phyloP scores from a whole-genome alignment of 2,797 vertebrate genomes.

The Molossus alvarezi region DNA sequence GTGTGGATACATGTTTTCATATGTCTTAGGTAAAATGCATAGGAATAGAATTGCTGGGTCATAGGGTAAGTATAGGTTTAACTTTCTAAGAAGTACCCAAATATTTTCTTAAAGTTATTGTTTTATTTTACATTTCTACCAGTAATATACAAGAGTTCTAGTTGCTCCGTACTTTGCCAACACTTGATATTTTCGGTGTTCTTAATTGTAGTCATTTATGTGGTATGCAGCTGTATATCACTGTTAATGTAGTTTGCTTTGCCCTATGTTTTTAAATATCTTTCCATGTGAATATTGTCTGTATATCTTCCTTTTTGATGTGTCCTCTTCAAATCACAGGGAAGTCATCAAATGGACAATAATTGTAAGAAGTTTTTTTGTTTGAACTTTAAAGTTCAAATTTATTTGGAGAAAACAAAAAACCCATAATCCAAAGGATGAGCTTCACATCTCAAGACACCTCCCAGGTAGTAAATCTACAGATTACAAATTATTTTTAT shows the following conservation, averaged over 20 bases:
- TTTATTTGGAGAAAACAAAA: slow-evolving; percentile 90
- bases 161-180: neutral
- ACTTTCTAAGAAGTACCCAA: neutral
- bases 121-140: neutral
- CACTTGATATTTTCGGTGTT: neutral
- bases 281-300: neutral
- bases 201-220: neutral
- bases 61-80: neutral
- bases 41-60: neutral
- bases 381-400: slow-evolving; percentile 89
- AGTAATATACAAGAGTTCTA: neutral
- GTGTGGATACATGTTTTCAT: slow-evolving; percentile 11
- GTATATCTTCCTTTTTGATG: neutral
- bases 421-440: slow-evolving; percentile 84
- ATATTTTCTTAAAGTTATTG: neutral
- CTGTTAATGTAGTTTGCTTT: neutral
- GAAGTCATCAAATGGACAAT: neutral
- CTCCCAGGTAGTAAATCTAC: slow-evolving; percentile 89
- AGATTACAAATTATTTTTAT: slow-evolving; percentile 91
- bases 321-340: neutral
- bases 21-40: neutral
- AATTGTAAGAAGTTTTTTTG: neutral
- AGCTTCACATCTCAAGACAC: slow-evolving; percentile 91
- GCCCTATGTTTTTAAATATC: neutral
- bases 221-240: neutral